Evolutionary conservation across 92 coral and sea anemone genomes (phyloP), one percentile per base, ranked within the genome.

Genomic region (Meandrina meandrites): DNA sequence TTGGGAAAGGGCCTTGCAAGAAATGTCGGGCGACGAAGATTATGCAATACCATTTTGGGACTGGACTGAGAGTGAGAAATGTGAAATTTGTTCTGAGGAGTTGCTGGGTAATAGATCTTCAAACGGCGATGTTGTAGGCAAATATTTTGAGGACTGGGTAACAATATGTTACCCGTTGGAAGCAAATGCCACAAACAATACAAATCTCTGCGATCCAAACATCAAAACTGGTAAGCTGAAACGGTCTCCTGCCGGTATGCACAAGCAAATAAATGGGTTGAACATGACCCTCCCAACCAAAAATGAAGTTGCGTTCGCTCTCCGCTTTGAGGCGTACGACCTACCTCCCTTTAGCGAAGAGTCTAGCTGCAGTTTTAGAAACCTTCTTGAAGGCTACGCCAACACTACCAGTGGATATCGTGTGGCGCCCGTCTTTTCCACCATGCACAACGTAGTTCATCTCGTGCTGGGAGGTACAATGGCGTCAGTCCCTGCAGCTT

Each of bases 1-100:
- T 4, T 87, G 86, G 88, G 94, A 91, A 78, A 71, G 89, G 78
- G 24, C 91, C 28, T 32, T 91, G 80, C 94, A 86, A 34, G 92
- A 89, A 78, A 24, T 90, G 19, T 5, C 68, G 1, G 76, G 76
- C 1, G 86, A 86, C 45, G 80, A 86, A 34, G 35, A 78, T 7
- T 90, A 71, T 53, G 5, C 90, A 0, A 4, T 87, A 2, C 91
- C 91, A 6, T 90, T 40, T 72, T 90, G 93, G 93, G 93, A 90
- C 24, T 90, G 93, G 92, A 84, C 92, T 13, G 66, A 28, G 67
- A 57, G 22, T 14, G 58, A 56, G 16, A 18, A 31, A 71, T 71
- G 76, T 31, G 62, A 74, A n/a, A 79, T 86, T 66, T 86, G 86
- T 50, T 32, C 82, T 12, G 79, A 86, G 28, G 11, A 78, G 58